phyloP scores from a whole-genome alignment of 2,888 invertebrate genomes.

The Diplolepis rosae region DNA sequence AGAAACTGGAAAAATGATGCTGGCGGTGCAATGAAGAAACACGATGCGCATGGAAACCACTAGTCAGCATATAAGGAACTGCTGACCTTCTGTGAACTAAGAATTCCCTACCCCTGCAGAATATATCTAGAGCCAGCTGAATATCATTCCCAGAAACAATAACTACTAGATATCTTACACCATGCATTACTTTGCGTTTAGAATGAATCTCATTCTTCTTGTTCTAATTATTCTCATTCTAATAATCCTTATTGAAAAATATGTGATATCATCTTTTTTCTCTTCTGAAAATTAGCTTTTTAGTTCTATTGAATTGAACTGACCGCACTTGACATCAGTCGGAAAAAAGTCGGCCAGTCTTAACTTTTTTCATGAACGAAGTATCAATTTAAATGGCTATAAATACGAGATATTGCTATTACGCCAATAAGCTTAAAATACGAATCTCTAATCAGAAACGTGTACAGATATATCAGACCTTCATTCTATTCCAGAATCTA shows the following conservation, averaged over 20 bases:
- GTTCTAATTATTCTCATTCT: too few species aligned
- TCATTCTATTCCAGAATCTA: background rate
- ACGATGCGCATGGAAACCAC: conserved; percentile 18
- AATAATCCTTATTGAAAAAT: too few species aligned
- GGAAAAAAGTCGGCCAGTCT: background rate
- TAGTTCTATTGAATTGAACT: background rate
- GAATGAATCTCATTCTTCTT: too few species aligned
- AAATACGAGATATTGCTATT: background rate
- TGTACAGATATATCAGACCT: background rate
- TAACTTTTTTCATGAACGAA: conserved; percentile 5
- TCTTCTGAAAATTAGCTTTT: background rate
- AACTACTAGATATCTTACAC: too few species aligned
- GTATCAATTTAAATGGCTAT: background rate
- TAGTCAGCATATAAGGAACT: conserved; percentile 42
- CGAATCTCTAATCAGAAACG: background rate
- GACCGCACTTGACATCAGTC: background rate
- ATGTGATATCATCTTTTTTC: too few species aligned
- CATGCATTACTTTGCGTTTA: too few species aligned
- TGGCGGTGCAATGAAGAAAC: conserved; percentile 25
- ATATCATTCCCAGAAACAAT: background rate
- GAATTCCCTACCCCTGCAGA: conserved; percentile 36
- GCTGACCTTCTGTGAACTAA: conserved; percentile 40
- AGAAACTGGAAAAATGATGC: conserved; percentile 23
- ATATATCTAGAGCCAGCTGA: background rate
- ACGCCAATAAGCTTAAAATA: background rate